Evolutionary conservation across 2,888 invertebrate species (phyloP), one percentile per base, ranked within the genome.

Genomic region (Dioctria linearis): DNA sequence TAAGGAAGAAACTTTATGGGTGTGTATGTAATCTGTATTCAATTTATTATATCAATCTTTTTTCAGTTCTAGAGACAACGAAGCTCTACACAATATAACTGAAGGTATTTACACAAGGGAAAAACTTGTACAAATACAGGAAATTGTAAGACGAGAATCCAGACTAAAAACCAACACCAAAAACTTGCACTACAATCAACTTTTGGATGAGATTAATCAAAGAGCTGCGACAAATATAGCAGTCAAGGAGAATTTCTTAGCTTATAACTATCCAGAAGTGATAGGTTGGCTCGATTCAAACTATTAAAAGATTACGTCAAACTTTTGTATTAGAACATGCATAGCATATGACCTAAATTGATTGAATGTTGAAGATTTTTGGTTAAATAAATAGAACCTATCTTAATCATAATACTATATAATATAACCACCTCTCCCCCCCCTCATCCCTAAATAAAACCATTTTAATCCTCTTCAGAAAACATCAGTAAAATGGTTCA

Each of bases 401-500:
- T 25, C 25, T 25, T 25, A 25, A 2, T 25, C 25, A 25, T 25
- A 25, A 25, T 2, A 25, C 25, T 25, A 25, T 25, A 25, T 25
- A 25, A 25, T 25, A 25, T 25, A 25, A 25, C 25, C 25, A 25
- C 25, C 25, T 25, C 25, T 25, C 25, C 25, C 25, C 25, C 25
- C 25, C 25, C 25, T 2, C 25, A 25, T 9, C 5, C 54, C 54
- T 5, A 57, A 73, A 76, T 76, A 76, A 76, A 76, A 76, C 63
- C 63, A 73, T 76, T 63, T 76, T 76, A 76, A 76, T 76, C 76
- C 76, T 76, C 39, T 49, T 49, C 76, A 76, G 49, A 63, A 63
- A 76, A 76, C 76, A 76, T 76, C 76, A 76, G 76, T 76, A 46
- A 73, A 25, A 76, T 76, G 76, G 76, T 63, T 63, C 78, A 66